Base-by-base conservation (phyloP, 1,140 invertebrate species). In the Caenorhabditis remanei region DNA sequence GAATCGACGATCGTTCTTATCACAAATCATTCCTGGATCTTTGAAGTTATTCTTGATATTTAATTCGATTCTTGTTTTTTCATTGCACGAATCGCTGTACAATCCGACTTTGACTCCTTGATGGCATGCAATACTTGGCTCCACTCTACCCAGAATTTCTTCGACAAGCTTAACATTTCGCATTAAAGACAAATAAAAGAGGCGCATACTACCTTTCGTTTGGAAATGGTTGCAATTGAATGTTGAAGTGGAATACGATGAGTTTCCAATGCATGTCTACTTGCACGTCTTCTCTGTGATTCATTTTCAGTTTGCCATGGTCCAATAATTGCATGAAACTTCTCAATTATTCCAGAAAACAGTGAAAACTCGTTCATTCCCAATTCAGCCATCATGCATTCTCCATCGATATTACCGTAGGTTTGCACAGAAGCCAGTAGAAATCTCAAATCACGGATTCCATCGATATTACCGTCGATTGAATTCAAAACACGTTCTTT, bases 401-500 rank as follows among this genome's bases (percentile, higher is more conserved):
- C 71, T n/a, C 82, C 67, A 83, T 88, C 87, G 48, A 88, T 53
- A 48, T 88, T 86, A 41, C 87, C 87, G 55, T 88, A 88, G 7
- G 87, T 88, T 55, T 88, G 87, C 2, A 87, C 85, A n/a, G 85
- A 87, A 50, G 87, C 87, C 32, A 88, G 50, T 11, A 88, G 55
- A 79, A 88, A 88, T 11, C 87, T 67, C 65, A 87, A 56, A 50
- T 79, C 71, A 50, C 71, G 71, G 40, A 79, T 79, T 14, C 71
- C 71, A 79, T 79, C 71, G 24, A 79, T 79, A 50, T 79, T 79
- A 6, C 71, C 71, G 53, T 79, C 71, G n/a, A 79, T 79, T 50
- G 71, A 6, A 50, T 9, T 79, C n/a, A 79, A 50, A 6, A 79
- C 71, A 2, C 71, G 16, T 16, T 79, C 71, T 24, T 79, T 79